These are phyloP conservation scores for Neolamprologus tretocephalus DNA, from an alignment of 2,113 vertebrate genomes.

Conservation along the genomic window DNA sequence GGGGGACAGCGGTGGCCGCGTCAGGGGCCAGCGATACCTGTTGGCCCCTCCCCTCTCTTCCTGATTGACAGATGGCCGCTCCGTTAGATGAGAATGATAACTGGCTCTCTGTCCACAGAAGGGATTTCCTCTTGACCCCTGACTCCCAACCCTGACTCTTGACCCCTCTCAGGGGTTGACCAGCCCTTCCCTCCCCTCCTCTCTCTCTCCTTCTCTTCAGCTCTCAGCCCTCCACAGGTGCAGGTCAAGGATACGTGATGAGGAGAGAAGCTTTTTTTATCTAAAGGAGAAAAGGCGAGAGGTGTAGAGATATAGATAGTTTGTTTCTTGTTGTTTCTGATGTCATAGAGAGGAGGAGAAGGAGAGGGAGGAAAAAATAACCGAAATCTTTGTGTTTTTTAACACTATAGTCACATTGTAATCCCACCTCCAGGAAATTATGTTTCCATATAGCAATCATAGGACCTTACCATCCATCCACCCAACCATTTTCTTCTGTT, in stretches of 20 bases:
- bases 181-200: conserved; percentile 49
- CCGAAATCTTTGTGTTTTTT: neutral
- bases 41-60: conserved; percentile 57
- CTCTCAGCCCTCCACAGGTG: conserved; percentile 29
- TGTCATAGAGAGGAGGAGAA: neutral
- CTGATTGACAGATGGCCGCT: conserved; percentile 90
- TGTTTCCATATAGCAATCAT: neutral
- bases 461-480: neutral
- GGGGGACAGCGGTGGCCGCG: conserved; percentile 3
- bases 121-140: conserved; percentile 93
- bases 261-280: conserved; percentile 31
- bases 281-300: neutral
- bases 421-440: neutral
- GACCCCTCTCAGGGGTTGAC: conserved; percentile 80
- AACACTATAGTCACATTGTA: neutral
- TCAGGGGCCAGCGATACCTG: conserved; percentile 36
- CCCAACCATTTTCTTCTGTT: neutral
- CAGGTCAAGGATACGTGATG: conserved; percentile 9
- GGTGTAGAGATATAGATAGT: neutral
- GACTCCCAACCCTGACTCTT: conserved; percentile 82
- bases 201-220: neutral
- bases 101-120: conserved; percentile 82
- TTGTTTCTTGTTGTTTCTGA: neutral
- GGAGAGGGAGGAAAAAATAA: neutral
- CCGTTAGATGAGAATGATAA: conserved; percentile 93